A percentile compares a stretch with the other conserved stretches of the same genome.
These are phyloP conservation scores for Drosophila pallidifrons DNA, from an alignment of 1,140 invertebrate genomes.

Conservation along the genomic window DNA sequence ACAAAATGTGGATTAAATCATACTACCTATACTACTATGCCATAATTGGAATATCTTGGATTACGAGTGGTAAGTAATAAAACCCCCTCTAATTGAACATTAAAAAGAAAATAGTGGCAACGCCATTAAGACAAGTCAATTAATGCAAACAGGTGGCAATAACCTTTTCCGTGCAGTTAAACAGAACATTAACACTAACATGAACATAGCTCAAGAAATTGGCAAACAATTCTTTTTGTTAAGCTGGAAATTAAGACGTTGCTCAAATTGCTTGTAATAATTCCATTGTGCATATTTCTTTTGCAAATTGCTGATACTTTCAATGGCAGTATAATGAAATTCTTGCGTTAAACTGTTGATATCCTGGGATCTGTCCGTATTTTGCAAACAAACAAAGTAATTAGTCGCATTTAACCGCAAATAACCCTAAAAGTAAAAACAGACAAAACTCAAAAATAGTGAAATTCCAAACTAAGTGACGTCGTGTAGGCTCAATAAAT, in stretches of 20 bases:
- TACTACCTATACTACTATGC: conserved; percentile 46
- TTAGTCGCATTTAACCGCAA: conserved; percentile 66
- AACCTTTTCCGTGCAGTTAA: conserved; percentile 8
- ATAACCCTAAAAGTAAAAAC: conserved; percentile 51
- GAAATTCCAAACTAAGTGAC: conserved; percentile 66
- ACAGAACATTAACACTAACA: neutral
- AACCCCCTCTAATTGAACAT: neutral
- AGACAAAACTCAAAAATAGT: conserved; percentile 62
- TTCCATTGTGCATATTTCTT: neutral
- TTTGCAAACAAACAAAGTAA: conserved; percentile 76
- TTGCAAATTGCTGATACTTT: too few species aligned
- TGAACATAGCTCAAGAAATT: neutral
- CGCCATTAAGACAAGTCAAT: neutral
- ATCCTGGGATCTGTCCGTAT: conserved; percentile 31
- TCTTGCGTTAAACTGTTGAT: conserved; percentile 14
- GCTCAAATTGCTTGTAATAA: neutral
- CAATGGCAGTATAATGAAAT: neutral
- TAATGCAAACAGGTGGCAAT: conserved; percentile 2
- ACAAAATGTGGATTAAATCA: conserved; percentile 66
- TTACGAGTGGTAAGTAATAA: conserved; percentile 53
- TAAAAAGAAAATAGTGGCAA: neutral
- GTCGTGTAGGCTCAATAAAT: conserved; percentile 49
- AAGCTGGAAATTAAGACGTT: neutral
- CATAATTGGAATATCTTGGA: conserved; percentile 46
- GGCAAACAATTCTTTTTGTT: neutral